These are phyloP conservation scores for Phalacrocorax brasilianus DNA, from an alignment of 2,113 vertebrate genomes.

Conservation along the genomic window DNA sequence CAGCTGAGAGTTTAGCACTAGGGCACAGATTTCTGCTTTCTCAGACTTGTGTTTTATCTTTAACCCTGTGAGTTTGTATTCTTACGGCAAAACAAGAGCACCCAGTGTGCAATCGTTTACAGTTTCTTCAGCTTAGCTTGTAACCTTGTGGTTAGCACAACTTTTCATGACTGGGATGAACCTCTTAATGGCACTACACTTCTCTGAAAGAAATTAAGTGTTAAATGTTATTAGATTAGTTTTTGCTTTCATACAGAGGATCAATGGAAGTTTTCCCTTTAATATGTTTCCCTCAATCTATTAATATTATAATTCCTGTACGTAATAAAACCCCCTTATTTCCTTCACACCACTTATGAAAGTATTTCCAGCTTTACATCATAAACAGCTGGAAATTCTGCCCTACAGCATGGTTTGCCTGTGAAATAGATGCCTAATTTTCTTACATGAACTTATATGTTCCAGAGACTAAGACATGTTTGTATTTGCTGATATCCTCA, in stretches of 20 bases:
- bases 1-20: not conserved
- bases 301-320: not conserved
- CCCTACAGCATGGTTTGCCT: not conserved
- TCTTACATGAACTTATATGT: not conserved
- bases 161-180: not conserved
- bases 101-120: not conserved
- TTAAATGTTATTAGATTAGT: not conserved
- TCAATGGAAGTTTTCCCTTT: not conserved
- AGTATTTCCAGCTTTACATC: not conserved
- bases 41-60: not conserved
- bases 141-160: not conserved
- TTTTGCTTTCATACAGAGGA: not conserved
- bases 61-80: not conserved
- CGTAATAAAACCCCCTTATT: not conserved
- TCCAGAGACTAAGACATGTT: not conserved
- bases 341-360: not conserved
- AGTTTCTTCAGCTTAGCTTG: not conserved
- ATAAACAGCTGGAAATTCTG: not conserved
- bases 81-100: not conserved
- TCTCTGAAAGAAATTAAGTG: not conserved
- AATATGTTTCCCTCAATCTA: not conserved
- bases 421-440: not conserved
- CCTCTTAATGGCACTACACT: not conserved
- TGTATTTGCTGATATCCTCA: not conserved
- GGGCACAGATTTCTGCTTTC: not conserved